Evolutionary conservation across 2,113 vertebrate species (phyloP), one percentile per base, ranked within the genome.

Genomic region (Capra hircus): DNA sequence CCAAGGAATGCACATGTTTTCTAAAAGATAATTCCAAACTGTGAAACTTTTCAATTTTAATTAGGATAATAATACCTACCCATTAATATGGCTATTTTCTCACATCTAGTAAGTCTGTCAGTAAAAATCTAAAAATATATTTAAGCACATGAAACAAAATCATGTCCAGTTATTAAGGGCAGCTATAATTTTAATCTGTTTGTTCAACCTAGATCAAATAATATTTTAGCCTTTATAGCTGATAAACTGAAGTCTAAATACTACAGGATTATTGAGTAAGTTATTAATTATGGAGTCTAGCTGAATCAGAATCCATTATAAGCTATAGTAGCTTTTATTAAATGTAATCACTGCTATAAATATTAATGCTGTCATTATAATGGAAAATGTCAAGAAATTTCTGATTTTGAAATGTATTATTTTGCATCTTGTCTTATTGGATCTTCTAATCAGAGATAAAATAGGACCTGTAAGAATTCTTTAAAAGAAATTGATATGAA

Each of bases 231-330:
- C 77, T 95, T 96, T 98, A 97, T 96, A 94, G 81, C 88, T 95
- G 60, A 97, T 96, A n/a, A 80, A 82, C 71, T 96, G 77, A 91
- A 91, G 74, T 95, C 86, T 97, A 97, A 98, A 98, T 98, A 97
- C 89, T 98, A 93, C 95, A 89, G 92, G 95, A 97, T 96, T 98
- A 97, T 97, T 97, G 94, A 97, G 71, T 98, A 93, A 82, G 71
- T 93, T 98, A 95, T 98, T 98, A 98, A 97, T 94, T 98, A 80
- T 89, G 33, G 93, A 80, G 94, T 95, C 95, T 98, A 97, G 98
- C 57, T 82, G 85, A 98, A 97, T 97, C 80, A 92, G 0, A 2
- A 89, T 0, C 0, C 94, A 98, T 96, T 86, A 98, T 88, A 97
- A 98, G 92, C 67, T 92, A 92, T 95, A 97, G 94, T 82, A 64